Evolutionary conservation across 1,140 invertebrate genomes (phyloP), one percentile per base, ranked within the genome.

Genomic region (Rhopalosiphum padi): DNA sequence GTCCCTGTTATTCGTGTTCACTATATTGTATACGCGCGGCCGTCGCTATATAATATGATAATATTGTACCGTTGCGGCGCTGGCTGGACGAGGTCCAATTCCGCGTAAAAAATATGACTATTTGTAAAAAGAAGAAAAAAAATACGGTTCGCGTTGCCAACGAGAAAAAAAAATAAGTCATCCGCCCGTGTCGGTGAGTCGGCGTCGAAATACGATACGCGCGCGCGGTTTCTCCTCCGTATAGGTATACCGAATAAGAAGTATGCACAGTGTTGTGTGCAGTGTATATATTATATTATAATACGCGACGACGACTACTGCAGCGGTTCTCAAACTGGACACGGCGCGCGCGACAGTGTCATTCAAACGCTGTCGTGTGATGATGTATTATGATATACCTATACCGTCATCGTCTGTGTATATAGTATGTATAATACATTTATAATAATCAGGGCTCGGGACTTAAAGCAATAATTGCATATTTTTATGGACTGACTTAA

Each of bases 161-260:
- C 30, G 15, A 68, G n/a, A 68, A 51, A 48, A 48, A 46, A 46
- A 46, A 46, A 68, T n/a, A 68, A 68, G 25, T n/a, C 60, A 68
- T 68, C 60, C 60, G 60, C 60, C 60, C 60, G 60, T 68, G 60
- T n/a, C 60, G 60, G 60, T 68, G 60, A 68, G 60, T n/a, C 60
- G 60, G 60, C 60, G 60, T 68, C 25, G 60, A 68, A 68, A 68
- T 68, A n/a, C 60, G 30, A 82, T 37, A 37, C 35, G 37, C 37
- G 37, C 37, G 37, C 15, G 46, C 3, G 1, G 2, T 41, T 37
- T 83, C 37, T 7, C 35, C 82, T 41, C 41, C 41, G 41, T 3
- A 2, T 22, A 83, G 82, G 41, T 41, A 3, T 41, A 41, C 35
- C 35, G 35, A 68, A 83, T 83, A 37, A 83, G 35, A 41, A 41